phyloP scores from a whole-genome alignment of 2,888 invertebrate genomes.

The Machimus atricapillus region DNA sequence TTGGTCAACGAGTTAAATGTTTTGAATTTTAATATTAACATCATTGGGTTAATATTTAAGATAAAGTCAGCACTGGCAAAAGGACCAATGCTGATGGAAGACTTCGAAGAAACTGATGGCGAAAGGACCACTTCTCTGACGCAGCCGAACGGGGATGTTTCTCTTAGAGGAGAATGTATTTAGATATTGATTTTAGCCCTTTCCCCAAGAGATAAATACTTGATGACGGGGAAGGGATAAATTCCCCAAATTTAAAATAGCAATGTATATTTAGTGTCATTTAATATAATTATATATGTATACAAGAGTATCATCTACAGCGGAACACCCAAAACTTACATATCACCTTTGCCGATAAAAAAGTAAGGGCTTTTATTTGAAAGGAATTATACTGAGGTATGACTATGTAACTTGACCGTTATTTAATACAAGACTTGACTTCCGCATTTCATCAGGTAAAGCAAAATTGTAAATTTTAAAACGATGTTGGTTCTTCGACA shows the following conservation, averaged over 20 bases:
- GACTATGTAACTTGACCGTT: background rate
- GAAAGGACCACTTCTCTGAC: background rate
- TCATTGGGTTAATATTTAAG: background rate
- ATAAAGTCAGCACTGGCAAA: constrained; percentile 44
- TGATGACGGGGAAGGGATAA: background rate
- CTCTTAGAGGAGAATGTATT: constrained; percentile 35
- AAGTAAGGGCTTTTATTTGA: background rate
- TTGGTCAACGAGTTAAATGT: background rate
- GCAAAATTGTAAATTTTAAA: background rate
- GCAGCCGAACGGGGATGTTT: constrained; percentile 25
- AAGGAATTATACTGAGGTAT: background rate
- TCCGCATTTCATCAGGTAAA: background rate
- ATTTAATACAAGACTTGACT: background rate
- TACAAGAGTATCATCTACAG: background rate
- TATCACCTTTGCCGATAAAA: background rate
- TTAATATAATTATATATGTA: background rate
- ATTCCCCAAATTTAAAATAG: background rate
- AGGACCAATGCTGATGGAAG: constrained; percentile 57
- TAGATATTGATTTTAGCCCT: background rate
- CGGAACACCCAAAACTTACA: background rate
- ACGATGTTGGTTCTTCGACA: no score
- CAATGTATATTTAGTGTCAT: background rate
- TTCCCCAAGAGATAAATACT: background rate
- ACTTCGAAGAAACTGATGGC: constrained; percentile 55
- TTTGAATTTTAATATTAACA: background rate